phyloP scores from a whole-genome alignment of 2,888 invertebrate species.

The Chalcis sispes region DNA sequence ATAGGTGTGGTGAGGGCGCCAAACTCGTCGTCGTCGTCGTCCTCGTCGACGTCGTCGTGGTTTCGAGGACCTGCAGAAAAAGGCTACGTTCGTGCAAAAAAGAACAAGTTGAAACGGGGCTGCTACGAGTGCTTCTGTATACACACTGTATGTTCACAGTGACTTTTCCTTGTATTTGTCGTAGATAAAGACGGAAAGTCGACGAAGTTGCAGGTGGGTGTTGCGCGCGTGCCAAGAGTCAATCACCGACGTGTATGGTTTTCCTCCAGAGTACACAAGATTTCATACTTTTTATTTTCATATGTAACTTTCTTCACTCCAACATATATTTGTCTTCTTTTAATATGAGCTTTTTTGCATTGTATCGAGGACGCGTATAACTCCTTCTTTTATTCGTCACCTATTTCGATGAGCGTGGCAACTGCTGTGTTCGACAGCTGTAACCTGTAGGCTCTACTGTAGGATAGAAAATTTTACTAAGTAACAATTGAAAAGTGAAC shows the following conservation, averaged over 20 bases:
- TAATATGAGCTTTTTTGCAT: neutral
- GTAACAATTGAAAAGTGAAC: neutral
- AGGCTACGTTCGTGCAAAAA: neutral
- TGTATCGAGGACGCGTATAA: neutral
- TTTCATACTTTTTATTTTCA: neutral
- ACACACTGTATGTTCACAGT: neutral
- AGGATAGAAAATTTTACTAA: neutral
- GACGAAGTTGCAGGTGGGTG: conserved; percentile 55
- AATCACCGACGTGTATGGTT: conserved; percentile 26
- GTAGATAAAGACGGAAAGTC: conserved; percentile 2
- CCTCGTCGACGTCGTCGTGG: conserved; percentile 26
- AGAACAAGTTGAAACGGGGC: neutral
- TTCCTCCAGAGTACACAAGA: neutral
- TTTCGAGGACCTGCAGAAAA: conserved; percentile 2
- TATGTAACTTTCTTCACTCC: neutral
- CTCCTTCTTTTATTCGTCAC: neutral
- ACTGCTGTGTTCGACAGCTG: conserved; percentile 44
- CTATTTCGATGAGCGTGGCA: conserved; percentile 24
- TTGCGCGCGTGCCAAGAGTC: conserved; percentile 48
- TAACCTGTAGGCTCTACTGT: conserved; percentile 32
- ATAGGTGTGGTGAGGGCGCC: conserved; percentile 64
- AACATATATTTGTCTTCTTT: neutral
- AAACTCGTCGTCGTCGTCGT: conserved; percentile 60
- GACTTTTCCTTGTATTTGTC: conserved; percentile 25
- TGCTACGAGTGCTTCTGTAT: neutral